A percentile compares a stretch with the other conserved stretches of the same genome.
Evolutionary conservation across 2,797 vertebrate species (phyloP).

Genomic region (Chaetophractus vellerosus): DNA sequence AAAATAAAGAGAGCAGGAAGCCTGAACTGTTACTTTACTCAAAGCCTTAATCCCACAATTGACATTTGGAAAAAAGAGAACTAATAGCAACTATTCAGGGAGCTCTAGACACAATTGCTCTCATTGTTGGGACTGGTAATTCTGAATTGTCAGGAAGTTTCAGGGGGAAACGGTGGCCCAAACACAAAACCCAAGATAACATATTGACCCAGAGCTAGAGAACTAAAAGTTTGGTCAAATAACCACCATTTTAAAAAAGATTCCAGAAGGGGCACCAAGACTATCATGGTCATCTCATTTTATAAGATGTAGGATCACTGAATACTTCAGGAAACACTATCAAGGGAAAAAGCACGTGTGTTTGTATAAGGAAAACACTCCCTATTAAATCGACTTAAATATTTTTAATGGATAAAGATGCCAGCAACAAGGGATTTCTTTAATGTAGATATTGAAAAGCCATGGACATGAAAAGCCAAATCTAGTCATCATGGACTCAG

Average conservation of each 20-base stretch:
- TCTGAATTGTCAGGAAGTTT: neutral
- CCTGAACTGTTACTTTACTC: constrained; percentile 36
- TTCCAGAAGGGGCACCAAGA: neutral
- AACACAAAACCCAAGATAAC: neutral
- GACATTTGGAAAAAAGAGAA: constrained; percentile 40
- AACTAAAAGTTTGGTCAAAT: neutral
- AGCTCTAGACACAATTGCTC: neutral
- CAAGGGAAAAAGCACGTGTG: neutral
- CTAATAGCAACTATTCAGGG: neutral
- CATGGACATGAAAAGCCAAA: constrained; percentile 29
- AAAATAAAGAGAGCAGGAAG: neutral
- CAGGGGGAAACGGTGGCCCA: neutral
- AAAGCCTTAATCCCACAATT: constrained; percentile 51
- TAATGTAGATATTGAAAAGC: constrained; percentile 53
- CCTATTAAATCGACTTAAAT: constrained; percentile 11
- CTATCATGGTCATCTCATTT: neutral
- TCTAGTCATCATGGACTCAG: constrained; percentile 3
- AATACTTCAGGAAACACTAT: constrained; percentile 20
- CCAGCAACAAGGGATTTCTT: constrained; percentile 22
- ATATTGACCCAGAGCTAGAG: neutral
- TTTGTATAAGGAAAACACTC: constrained; percentile 5
- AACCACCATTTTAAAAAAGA: neutral
- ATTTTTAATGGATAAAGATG: constrained; percentile 25
- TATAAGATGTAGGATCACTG: neutral
- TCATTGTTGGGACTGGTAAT: neutral